These are phyloP conservation scores for Thera obeliscata DNA, from an alignment of 2,888 invertebrate genomes.

Conservation along the genomic window DNA sequence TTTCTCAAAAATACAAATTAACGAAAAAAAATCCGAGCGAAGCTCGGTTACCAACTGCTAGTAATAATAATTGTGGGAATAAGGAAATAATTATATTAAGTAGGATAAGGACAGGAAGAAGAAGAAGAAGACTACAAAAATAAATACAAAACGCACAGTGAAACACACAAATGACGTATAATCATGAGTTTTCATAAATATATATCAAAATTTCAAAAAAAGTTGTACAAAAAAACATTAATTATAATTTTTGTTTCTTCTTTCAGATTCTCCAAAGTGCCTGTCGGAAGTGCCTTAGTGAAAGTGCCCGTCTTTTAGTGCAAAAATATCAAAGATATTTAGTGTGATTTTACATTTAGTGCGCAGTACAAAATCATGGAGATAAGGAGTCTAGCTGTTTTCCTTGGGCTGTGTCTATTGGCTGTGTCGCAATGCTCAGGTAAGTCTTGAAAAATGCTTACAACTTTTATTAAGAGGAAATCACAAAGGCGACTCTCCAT, in stretches of 20 bases:
- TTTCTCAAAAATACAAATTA: too few species aligned
- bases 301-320: conserved; percentile 51
- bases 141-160: conserved; percentile 8
- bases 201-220: too few species aligned
- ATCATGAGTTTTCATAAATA: not conserved
- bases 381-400: conserved; percentile 61
- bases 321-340: conserved; percentile 10
- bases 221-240: not conserved
- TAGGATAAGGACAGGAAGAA: too few species aligned
- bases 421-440: conserved; percentile 71
- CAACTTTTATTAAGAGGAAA: too few species aligned
- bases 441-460: conserved; percentile 34
- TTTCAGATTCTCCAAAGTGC: conserved; percentile 54
- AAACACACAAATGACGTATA: not conserved
- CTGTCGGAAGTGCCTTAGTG: conserved; percentile 78
- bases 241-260: not conserved
- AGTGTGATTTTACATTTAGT: conserved; percentile 47
- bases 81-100: too few species aligned
- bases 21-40: too few species aligned
- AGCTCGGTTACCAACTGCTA: too few species aligned
- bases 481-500: too few species aligned
- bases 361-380: conserved; percentile 56
- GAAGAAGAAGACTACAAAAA: not conserved
- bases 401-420: conserved; percentile 60
- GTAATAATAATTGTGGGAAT: too few species aligned